A percentile compares a stretch with the other conserved stretches of the same genome.
phyloP scores from a whole-genome alignment of 53 echinoderm and acorn worm species.

The Hippasteria phrygiana region DNA sequence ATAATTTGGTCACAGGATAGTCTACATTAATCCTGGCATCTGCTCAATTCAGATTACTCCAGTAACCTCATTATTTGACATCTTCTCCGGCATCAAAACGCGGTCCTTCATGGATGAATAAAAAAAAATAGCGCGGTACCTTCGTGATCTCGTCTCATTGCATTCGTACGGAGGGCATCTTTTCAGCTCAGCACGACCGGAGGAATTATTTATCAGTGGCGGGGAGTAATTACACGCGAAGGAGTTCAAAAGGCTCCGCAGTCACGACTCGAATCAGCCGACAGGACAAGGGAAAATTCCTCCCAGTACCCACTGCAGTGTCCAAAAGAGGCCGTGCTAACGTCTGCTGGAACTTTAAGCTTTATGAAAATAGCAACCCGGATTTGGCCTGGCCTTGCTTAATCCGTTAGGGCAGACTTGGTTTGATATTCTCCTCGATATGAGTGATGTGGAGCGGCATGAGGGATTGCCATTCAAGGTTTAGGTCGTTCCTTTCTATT shows the following conservation, averaged over 20 bases:
- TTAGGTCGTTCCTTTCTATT: no score
- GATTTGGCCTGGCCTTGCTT: not conserved
- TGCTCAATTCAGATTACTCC: not conserved
- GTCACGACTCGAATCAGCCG: constrained; percentile 35
- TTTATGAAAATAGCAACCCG: not conserved
- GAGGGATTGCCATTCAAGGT: no score
- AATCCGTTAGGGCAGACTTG: not conserved
- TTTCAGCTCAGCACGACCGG: not conserved
- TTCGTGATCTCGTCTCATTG: not conserved
- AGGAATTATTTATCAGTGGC: constrained; percentile 27
- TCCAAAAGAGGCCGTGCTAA: not conserved
- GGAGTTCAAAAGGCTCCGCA: not conserved
- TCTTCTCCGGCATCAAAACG: not conserved
- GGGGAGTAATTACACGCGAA: not conserved
- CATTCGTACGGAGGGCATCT: not conserved
- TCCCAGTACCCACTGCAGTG: not conserved
- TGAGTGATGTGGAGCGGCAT: no score
- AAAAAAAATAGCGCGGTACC: not conserved
- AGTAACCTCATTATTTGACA: not conserved
- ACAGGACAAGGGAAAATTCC: not conserved
- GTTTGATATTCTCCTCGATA: not conserved
- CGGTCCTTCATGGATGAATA: not conserved
- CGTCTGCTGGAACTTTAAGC: not conserved
- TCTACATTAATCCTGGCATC: no score
- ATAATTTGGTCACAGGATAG: no score